Base-by-base conservation (phyloP, 2,113 vertebrate species). In the Prionailurus viverrinus region DNA sequence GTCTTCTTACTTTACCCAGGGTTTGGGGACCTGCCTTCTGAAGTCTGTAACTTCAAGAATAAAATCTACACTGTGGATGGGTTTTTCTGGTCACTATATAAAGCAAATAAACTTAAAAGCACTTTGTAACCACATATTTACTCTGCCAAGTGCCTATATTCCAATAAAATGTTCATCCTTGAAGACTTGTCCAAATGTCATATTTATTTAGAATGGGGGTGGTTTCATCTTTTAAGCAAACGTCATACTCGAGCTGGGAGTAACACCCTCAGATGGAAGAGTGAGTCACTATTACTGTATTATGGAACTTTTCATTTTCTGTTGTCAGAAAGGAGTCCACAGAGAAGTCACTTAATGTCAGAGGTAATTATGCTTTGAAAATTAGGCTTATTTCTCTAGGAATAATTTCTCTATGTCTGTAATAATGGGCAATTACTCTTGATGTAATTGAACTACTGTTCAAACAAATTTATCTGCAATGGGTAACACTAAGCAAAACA, bases 161-260 rank as follows among this genome's bases (percentile, higher is more conserved):
- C 41, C 68, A 99, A 99, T 98, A 99, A 99, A 98, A 83, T 3
- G 41, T 89, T 97, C 83, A 94, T 97, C 97, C 93, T 94, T 58
- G 65, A 74, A 91, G 76, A 96, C 61, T 25, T 39, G 87, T 97
- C 71, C 69, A 90, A 81, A 69, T 84, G 66, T 88, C 86, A 31
- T 85, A 73, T 98, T 98, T 97, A 84, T 9, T 33, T 31, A 48
- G 48, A 27, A 36, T 18, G 41, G 87, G 87, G 15, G 29, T 95
- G 41, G 53, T 48, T 95, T 92, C 23, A 21, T 96, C 84, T 69
- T 95, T 94, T 88, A 85, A 96, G 76, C 45, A 88, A 95, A 87
- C 39, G 19, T 76, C 58, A 58, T 63, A 15, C 48, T 84, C 76
- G 63, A 95, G 33, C 53, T 91, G 51, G 53, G 74, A 94, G 53